Percentiles rank a stretch among this genome's conserved stretches.
These are phyloP conservation scores for Liposcelis brunnea DNA, from an alignment of 2,888 invertebrate genomes.

Conservation along the genomic window DNA sequence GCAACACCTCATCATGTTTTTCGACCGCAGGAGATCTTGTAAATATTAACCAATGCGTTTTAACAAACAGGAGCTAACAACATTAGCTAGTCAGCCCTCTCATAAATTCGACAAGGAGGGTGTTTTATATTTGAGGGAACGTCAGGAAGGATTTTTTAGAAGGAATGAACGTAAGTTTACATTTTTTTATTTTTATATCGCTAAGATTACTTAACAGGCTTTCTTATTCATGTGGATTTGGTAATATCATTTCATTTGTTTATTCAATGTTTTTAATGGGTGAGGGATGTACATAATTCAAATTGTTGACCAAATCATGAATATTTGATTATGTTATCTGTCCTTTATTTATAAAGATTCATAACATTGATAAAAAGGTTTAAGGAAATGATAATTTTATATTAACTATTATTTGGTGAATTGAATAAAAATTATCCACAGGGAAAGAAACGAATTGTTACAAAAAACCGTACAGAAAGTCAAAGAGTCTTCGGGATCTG, in stretches of 20 bases:
- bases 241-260: conserved; percentile 5
- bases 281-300: neutral
- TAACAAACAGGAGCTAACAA: conserved; percentile 74
- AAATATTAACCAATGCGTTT: conserved; percentile 49
- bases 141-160: conserved; percentile 82
- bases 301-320: conserved; percentile 13
- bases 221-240: conserved; percentile 4
- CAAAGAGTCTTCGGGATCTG: conserved; percentile 42
- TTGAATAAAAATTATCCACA: conserved; percentile 17
- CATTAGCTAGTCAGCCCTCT: conserved; percentile 69
- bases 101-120: conserved; percentile 88
- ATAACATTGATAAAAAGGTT: conserved; percentile 14
- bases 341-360: no score
- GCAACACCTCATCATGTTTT: no score
- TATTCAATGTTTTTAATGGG: conserved; percentile 9
- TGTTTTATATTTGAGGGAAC: conserved; percentile 65
- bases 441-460: conserved; percentile 30
- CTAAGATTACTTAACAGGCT: neutral
- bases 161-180: conserved; percentile 66
- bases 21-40: no score
- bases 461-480: conserved; percentile 25
- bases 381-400: conserved; percentile 16
- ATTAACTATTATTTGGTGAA: no score
- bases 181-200: neutral
- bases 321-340: conserved; percentile 3